Evolutionary conservation across 2,888 invertebrate species (phyloP), one percentile per base, ranked within the genome.

Genomic region (Archips xylosteana): DNA sequence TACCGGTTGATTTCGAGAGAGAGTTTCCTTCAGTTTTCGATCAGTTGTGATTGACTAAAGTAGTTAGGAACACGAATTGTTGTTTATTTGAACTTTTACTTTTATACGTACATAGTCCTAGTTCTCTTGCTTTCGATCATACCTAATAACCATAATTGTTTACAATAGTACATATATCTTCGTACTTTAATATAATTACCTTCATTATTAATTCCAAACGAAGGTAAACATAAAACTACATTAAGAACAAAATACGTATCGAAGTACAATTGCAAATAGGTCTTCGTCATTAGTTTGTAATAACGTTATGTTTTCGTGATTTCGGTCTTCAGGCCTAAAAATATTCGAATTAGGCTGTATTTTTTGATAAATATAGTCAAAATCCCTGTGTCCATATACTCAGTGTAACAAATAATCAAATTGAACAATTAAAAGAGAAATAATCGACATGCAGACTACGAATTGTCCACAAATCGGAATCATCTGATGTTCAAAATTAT

Each of bases 401-500:
- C 76, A 84, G 86, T 88, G 86, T 85, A 88, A 85, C 85, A 83
- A 84, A 79, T 78, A 82, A 87, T 83, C 82, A 84, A 85, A 82
- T 78, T 82, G 79, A 85, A 85, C 82, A 82, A 80, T 78, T 76
- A 79, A 79, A 82, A 80, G 82, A 85, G 84, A 85, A 85, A 80
- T 80, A 81, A 81, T 83, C 78, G 78, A 80, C 79, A 84, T 82
- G 77, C 74, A 42, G 66, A 79, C 70, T 79, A 83, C 79, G 81
- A 79, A 81, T 85, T 86, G 90, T 89, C 89, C 89, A 86, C 82
- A 81, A 81, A 83, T 84, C 86, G 83, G 84, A 90, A 86, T 92
- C 90, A 92, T 92, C 91, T 87, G 88, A 92, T 92, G 94, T 94
- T 94, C 94, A 94, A 94, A 94, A 94, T 92, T 93, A 94, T 93